Conservation (phyloP, 2,888 invertebrate genomes). For the Hyppa rectilinea region DNA sequence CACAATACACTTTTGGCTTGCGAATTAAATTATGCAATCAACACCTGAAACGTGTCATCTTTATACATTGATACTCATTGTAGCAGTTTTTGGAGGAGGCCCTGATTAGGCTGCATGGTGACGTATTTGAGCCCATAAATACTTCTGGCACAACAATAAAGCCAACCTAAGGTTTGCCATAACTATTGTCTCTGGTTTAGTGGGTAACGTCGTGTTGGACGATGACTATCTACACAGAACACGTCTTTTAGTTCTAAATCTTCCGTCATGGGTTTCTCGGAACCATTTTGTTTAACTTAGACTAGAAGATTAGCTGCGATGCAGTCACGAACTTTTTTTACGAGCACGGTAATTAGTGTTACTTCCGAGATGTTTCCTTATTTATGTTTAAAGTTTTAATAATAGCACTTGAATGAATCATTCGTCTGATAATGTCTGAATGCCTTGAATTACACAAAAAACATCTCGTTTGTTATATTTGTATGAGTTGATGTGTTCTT, state of each 20-base stretch:
- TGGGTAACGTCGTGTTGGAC: background rate
- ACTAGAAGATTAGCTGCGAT: conserved; percentile 35
- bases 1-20: too few species aligned
- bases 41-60: conserved; percentile 9
- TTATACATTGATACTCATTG: conserved; percentile 26
- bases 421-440: conserved; percentile 40
- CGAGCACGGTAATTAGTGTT: conserved; percentile 61
- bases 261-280: conserved; percentile 44
- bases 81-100: conserved; percentile 41
- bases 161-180: background rate
- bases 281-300: conserved; percentile 33
- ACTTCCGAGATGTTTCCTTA: conserved; percentile 76
- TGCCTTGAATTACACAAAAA: conserved; percentile 50
- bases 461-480: conserved; percentile 16
- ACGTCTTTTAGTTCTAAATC: conserved; percentile 27
- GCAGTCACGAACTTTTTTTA: conserved; percentile 65
- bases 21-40: conserved; percentile 6
- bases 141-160: conserved; percentile 19
- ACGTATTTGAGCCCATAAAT: conserved; percentile 33
- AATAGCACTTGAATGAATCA: conserved; percentile 56
- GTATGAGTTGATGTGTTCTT: background rate
- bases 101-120: conserved; percentile 21
- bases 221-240: background rate
- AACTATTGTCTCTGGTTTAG: background rate
- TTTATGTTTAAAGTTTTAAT: conserved; percentile 59